Conservation (phyloP, 1,140 invertebrate species). For the Batillaria attramentaria region DNA sequence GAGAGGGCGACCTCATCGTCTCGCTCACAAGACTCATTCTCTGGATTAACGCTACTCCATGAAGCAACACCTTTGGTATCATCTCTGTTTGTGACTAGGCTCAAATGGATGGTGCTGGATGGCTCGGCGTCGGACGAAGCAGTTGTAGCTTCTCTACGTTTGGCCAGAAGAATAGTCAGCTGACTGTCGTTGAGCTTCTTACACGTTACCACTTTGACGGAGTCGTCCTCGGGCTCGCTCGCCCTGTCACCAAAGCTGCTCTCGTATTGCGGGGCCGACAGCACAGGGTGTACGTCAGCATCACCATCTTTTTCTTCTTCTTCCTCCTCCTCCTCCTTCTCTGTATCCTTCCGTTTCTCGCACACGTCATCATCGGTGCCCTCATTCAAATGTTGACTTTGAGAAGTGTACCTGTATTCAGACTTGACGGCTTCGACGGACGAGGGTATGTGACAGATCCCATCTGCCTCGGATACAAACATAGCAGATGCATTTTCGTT, state of each 20-base stretch:
- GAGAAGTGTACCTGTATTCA: no score
- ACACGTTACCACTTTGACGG: not conserved
- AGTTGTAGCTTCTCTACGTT: constrained; percentile 8
- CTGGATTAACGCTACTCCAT: not conserved
- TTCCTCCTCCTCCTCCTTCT: not conserved
- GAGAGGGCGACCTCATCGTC: not conserved
- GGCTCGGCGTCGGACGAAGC: not conserved
- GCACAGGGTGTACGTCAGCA: not conserved
- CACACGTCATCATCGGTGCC: no score
- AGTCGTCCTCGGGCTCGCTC: not conserved
- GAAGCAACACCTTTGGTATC: not conserved
- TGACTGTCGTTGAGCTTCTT: constrained; percentile 21
- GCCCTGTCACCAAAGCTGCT: not conserved
- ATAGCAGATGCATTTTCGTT: not conserved
- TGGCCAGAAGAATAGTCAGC: constrained; percentile 19
- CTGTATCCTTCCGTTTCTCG: not conserved
- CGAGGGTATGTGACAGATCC: no score
- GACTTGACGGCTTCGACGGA: no score
- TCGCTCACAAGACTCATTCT: not conserved
- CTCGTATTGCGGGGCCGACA: not conserved
- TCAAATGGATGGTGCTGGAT: not conserved
- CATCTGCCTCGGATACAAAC: no score
- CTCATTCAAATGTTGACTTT: no score
- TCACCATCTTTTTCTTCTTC: not conserved
- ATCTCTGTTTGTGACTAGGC: not conserved